phyloP scores from a whole-genome alignment of 1,140 invertebrate species.

The Lamellibrachia luymesi region DNA sequence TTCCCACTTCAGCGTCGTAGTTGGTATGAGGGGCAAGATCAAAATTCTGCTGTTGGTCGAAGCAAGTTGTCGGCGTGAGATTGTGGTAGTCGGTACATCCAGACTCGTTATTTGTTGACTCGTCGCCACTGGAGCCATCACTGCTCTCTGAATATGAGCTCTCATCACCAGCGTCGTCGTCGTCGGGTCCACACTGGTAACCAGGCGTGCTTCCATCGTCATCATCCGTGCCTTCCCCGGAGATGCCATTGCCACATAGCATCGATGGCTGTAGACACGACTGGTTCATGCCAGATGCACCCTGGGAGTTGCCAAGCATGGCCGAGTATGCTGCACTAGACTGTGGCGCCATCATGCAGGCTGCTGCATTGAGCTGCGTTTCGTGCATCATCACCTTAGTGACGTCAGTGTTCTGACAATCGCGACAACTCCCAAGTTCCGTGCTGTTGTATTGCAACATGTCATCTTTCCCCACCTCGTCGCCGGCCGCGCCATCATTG shows the following conservation, averaged over 20 bases:
- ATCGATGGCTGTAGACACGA: conserved; percentile 37
- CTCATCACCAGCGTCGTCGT: conserved; percentile 60
- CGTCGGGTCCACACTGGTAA: conserved; percentile 26
- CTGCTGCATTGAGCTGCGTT: conserved; percentile 29
- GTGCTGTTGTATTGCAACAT: conserved; percentile 53
- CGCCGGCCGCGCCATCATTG: conserved; percentile 14
- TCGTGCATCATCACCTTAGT: conserved; percentile 53
- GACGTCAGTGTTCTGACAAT: conserved; percentile 54
- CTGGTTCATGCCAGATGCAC: not conserved
- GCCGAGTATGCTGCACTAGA: not conserved
- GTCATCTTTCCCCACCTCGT: conserved; percentile 29
- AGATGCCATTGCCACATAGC: conserved; percentile 46
- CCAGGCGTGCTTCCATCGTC: conserved; percentile 67
- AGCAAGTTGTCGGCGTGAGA: not conserved
- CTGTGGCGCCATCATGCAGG: not conserved
- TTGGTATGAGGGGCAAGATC: not conserved
- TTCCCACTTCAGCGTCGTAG: not conserved
- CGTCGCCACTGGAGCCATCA: conserved; percentile 48
- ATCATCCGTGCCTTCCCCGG: conserved; percentile 62
- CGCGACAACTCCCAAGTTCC: conserved; percentile 52
- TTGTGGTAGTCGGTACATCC: not conserved
- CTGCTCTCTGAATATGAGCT: conserved; percentile 64
- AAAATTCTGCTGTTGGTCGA: conserved; percentile 15
- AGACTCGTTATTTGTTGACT: conserved; percentile 13
- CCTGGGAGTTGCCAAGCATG: not conserved